These are phyloP conservation scores for Triplophysa yarkandensis DNA, from an alignment of 2,797 vertebrate species.

Conservation along the genomic window DNA sequence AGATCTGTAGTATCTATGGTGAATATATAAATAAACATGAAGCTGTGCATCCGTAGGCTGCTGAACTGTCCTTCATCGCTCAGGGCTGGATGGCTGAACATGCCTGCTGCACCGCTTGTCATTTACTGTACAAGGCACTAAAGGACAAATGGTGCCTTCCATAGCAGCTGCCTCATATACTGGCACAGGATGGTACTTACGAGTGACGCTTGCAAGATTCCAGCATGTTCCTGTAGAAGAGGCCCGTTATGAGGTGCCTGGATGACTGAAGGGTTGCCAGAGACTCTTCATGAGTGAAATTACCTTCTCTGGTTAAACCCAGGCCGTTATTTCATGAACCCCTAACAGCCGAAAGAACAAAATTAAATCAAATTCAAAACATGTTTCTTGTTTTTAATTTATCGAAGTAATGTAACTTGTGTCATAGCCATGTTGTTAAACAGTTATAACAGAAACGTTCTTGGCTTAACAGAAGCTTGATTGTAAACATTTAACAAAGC, in stretches of 20 bases:
- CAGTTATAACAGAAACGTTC: too few relatives aligned
- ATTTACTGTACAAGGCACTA: constrained; percentile 50
- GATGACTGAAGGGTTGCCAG: constrained; percentile 15
- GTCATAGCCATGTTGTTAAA: too few relatives aligned
- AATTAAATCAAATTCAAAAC: background rate
- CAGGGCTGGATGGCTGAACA: constrained; percentile 17
- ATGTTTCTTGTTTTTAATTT: too few relatives aligned
- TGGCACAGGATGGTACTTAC: constrained; percentile 38
- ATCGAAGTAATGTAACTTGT: too few relatives aligned
- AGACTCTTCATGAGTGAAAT: constrained; percentile 19
- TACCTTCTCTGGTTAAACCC: constrained; percentile 34
- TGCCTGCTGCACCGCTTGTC: constrained; percentile 36
- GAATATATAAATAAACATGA: constrained; percentile 57
- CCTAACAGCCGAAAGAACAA: background rate
- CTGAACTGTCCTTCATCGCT: constrained; percentile 33
- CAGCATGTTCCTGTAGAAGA: constrained; percentile 20
- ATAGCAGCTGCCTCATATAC: constrained; percentile 29
- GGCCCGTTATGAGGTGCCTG: constrained; percentile 8
- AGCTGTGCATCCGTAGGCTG: constrained; percentile 30
- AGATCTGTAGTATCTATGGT: constrained; percentile 56
- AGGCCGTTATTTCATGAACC: background rate
- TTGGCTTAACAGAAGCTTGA: too few relatives aligned
- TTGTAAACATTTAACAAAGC: too few relatives aligned
- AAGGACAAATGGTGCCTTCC: constrained; percentile 34
- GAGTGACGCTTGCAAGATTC: constrained; percentile 39